These are phyloP conservation scores for Rhinoderma darwinii DNA, from an alignment of 2,113 vertebrate species.

Conservation along the genomic window DNA sequence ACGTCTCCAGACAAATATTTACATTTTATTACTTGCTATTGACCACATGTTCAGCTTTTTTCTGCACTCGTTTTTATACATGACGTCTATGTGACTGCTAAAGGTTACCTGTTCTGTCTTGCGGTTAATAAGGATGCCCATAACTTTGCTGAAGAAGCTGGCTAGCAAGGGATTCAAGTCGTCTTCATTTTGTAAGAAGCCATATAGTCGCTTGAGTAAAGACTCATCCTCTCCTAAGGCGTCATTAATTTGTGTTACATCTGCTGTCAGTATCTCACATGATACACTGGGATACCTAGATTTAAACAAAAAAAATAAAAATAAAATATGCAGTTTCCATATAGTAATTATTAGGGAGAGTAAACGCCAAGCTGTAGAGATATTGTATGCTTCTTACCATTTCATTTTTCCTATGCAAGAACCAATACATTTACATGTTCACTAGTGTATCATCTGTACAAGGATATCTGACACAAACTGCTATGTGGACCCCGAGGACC, in stretches of 20 bases:
- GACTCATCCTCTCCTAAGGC: constrained; percentile 71
- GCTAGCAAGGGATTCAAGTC: constrained; percentile 73
- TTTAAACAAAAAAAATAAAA: neutral
- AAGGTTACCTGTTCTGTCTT: constrained; percentile 72
- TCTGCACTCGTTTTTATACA: neutral
- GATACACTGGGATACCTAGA: constrained; percentile 74
- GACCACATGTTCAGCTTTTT: neutral
- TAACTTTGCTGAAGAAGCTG: constrained; percentile 78
- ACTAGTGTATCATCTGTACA: no score
- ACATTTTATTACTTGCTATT: no score
- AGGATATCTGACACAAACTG: no score
- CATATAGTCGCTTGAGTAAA: constrained; percentile 71
- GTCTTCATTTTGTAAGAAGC: constrained; percentile 68
- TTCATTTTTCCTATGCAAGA: no score
- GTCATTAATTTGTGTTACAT: constrained; percentile 74
- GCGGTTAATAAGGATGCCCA: constrained; percentile 76
- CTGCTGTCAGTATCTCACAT: constrained; percentile 74
- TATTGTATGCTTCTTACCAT: no score
- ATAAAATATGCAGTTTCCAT: neutral
- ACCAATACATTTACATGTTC: no score
- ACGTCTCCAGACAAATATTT: neutral
- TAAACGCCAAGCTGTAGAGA: neutral
- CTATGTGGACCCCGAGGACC: no score
- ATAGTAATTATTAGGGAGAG: no score
- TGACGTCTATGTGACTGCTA: neutral